phyloP scores from a whole-genome alignment of 2,113 vertebrate genomes.

The Anarrhichthys ocellatus region DNA sequence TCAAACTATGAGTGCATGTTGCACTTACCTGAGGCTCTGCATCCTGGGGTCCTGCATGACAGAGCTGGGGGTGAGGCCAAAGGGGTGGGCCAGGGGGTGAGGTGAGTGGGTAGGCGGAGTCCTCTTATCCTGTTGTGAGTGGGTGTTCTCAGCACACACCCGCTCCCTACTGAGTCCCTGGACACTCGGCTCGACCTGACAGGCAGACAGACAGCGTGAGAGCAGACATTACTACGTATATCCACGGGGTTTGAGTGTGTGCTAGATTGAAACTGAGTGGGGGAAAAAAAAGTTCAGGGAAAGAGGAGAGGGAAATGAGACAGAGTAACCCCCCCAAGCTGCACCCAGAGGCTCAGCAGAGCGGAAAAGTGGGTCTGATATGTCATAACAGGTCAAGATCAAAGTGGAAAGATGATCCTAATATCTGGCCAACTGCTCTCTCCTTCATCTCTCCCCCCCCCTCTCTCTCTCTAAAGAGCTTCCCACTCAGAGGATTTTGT shows the following conservation, averaged over 20 bases:
- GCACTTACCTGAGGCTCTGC: conserved; percentile 89
- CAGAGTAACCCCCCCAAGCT: conserved; percentile 16
- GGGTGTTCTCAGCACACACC: conserved; percentile 57
- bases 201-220: conserved; percentile 25
- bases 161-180: conserved; percentile 68
- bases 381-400: conserved; percentile 75
- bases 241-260: conserved; percentile 4
- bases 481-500: conserved; percentile 26
- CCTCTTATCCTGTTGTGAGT: conserved; percentile 72
- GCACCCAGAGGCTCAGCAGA: conserved; percentile 55
- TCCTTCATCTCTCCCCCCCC: conserved; percentile 13
- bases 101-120: conserved; percentile 60
- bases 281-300: conserved; percentile 32
- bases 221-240: conserved; percentile 20
- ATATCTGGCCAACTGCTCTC: conserved; percentile 60
- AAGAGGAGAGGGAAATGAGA: conserved; percentile 22
- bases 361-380: conserved; percentile 68
- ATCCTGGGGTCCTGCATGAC: conserved; percentile 92
- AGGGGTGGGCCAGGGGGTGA: conserved; percentile 72
- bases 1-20: not conserved
- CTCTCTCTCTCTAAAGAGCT: not conserved
- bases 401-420: conserved; percentile 68
- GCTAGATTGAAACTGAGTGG: conserved; percentile 20
- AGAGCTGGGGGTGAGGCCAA: conserved; percentile 72
- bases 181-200: conserved; percentile 64